Evolutionary conservation across 92 coral and sea anemone genomes (phyloP).

Genomic region (Paragorgia papillata): DNA sequence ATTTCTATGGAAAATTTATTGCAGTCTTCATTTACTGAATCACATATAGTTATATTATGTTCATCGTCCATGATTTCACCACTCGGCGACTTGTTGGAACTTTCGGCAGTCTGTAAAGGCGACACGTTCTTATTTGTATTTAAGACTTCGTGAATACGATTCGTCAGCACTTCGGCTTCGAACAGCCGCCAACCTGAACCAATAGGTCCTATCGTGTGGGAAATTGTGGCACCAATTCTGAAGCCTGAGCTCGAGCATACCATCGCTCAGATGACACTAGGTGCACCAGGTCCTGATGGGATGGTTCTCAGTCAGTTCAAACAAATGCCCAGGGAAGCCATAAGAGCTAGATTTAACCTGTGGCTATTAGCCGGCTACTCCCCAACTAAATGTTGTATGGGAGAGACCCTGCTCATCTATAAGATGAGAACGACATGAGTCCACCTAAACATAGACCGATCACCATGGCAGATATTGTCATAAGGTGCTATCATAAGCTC

Average conservation of each 20-base stretch:
- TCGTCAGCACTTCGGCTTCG: background rate
- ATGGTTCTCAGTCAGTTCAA: background rate
- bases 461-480: constrained; percentile 6
- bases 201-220: constrained; percentile 1
- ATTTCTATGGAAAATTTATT: background rate
- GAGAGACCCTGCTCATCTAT: constrained; percentile 3
- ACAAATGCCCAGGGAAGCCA: background rate
- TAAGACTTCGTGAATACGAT: too few relatives aligned
- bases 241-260: background rate
- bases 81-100: too few relatives aligned
- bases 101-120: too few relatives aligned
- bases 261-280: background rate
- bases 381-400: constrained; percentile 9
- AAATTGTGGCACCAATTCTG: background rate
- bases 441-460: constrained; percentile 35
- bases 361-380: constrained; percentile 30
- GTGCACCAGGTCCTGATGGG: constrained; percentile 35
- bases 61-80: too few relatives aligned
- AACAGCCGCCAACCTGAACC: background rate
- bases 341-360: background rate
- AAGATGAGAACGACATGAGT: background rate
- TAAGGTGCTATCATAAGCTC: constrained; percentile 27
- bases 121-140: too few relatives aligned
- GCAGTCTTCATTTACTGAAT: too few relatives aligned
- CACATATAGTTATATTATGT: too few relatives aligned